Conservation (phyloP, 2,888 invertebrate species). For the Drosophila niveifrons region DNA sequence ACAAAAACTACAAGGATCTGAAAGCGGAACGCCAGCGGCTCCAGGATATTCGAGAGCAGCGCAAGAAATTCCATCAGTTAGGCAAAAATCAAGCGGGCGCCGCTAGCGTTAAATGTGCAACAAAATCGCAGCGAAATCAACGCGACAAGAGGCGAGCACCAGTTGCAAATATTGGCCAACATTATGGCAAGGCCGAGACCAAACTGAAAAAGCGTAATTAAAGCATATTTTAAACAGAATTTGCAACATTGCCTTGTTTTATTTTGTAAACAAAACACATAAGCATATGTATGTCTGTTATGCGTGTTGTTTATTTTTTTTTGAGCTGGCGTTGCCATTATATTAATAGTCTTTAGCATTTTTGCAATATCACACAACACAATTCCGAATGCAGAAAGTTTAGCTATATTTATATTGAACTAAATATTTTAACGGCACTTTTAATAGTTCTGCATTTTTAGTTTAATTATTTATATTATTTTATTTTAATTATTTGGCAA, state of each 20-base stretch:
- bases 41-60: conserved; percentile 86
- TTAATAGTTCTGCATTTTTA: no score
- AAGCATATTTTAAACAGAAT: conserved; percentile 18
- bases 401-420: no score
- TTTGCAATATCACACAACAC: no score
- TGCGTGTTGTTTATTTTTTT: neutral
- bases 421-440: no score
- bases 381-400: no score
- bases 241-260: neutral
- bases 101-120: conserved; percentile 86
- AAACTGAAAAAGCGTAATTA: conserved; percentile 75
- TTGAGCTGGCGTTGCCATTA: conserved; percentile 49
- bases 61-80: conserved; percentile 86
- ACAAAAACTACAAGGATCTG: conserved; percentile 91
- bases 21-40: conserved; percentile 87
- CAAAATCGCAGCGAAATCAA: conserved; percentile 82
- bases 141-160: conserved; percentile 85
- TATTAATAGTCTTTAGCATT: conserved; percentile 1
- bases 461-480: no score
- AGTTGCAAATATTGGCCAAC: conserved; percentile 85
- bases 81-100: conserved; percentile 88
- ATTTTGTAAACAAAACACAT: conserved; percentile 14
- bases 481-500: conserved; percentile 34
- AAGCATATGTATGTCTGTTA: no score
- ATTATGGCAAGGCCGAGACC: conserved; percentile 84